Base-by-base conservation (phyloP, 2,888 invertebrate species). In the Zygaena filipendulae region DNA sequence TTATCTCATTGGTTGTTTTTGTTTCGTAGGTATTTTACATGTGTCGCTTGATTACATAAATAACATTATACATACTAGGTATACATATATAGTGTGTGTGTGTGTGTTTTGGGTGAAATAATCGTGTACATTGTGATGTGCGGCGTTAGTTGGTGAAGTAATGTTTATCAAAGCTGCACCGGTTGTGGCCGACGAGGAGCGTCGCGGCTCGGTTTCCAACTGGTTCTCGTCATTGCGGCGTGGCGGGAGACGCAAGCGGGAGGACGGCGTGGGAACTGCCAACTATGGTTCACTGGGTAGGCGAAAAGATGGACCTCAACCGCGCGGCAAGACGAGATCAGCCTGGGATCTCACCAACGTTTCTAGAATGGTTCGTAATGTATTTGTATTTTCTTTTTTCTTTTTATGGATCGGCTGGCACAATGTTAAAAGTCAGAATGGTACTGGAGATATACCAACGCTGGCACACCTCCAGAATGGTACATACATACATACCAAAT, bases 141-240 rank as follows among this genome's bases (percentile, higher is more conserved):
- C 60, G 57, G 47, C 45, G 63, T 56, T 59, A 50, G 49, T 44
- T 53, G 49, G 57, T 56, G 59, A 59, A 77, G 74, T 74, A 49
- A 81, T 81, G 80, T 80, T 81, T 47, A 81, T 81, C 63, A 81
- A 81, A 50, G 68, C 64, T 46, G 75, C 66, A 51, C 68, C 71
- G 43, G 67, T 58, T 45, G 49, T 68, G 57, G 68, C 62, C 51
- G 72, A 82, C 45, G 80, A 85, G 43, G 85, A 86, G 59, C 83
- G 86, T 45, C 85, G 86, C 40, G 85, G 86, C 47, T 87, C 87
- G 44, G 86, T 90, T 36, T 84, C 87, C 44, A 89, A 87, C 63
- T 92, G 91, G 91, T 91, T 91, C 67, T 88, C 87, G 40, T 91
- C 91, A 38, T 61, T 91, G 56, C 85, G 90, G 47, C 84, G 91